Conservation (phyloP, 2,888 invertebrate genomes). For the Plagiodera versicolora region DNA sequence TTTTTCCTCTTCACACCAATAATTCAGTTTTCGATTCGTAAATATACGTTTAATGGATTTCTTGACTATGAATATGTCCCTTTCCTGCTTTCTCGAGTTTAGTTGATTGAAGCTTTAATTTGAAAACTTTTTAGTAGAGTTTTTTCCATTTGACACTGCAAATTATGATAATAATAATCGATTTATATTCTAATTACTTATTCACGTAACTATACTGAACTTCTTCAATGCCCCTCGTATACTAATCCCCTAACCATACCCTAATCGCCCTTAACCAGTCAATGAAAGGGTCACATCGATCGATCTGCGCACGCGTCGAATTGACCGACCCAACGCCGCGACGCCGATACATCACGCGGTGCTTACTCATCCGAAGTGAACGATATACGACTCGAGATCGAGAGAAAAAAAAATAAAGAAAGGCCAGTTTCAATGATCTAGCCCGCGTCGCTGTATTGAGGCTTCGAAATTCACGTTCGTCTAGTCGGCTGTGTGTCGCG, state of each 20-base stretch:
- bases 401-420: neutral
- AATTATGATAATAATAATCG: too few species aligned
- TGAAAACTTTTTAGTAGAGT: too few species aligned
- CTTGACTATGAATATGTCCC: too few species aligned
- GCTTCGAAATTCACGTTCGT: neutral
- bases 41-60: too few species aligned
- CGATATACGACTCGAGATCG: neutral
- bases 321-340: conserved; percentile 20
- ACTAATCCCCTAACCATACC: neutral
- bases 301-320: conserved; percentile 4
- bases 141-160: too few species aligned
- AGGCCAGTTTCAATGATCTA: neutral
- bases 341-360: conserved; percentile 21
- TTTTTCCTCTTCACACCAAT: too few species aligned
- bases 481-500: neutral
- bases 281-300: conserved; percentile 2
- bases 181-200: too few species aligned
- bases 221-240: neutral
- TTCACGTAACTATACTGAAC: too few species aligned
- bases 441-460: neutral
- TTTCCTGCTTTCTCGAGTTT: too few species aligned
- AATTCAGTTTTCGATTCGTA: too few species aligned
- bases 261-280: neutral
- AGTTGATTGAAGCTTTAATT: too few species aligned
- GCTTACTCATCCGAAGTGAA: conserved; percentile 21